phyloP scores from a whole-genome alignment of 2,888 invertebrate species.

The Acanthosepion esculentum region DNA sequence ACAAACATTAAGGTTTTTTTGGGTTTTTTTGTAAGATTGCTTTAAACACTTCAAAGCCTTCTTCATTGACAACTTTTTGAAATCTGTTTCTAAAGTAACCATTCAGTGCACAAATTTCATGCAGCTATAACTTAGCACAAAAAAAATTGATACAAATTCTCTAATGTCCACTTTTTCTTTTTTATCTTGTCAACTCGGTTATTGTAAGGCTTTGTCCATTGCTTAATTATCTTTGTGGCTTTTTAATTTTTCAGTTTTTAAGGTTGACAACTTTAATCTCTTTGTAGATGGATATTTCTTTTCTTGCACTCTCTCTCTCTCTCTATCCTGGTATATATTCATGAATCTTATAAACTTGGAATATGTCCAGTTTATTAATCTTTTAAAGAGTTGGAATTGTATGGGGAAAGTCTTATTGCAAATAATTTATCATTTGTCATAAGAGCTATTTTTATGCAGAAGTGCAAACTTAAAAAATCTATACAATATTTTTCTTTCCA shows the following conservation, averaged over 20 bases:
- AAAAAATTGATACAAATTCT: neutral
- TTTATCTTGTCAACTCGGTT: neutral
- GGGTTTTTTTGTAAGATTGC: neutral
- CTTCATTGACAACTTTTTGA: neutral
- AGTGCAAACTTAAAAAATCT: neutral
- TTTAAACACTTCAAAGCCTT: neutral
- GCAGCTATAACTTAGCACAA: neutral
- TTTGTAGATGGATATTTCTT: neutral
- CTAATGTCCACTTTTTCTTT: neutral
- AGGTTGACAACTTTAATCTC: neutral
- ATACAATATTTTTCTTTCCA: neutral
- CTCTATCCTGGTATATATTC: neutral
- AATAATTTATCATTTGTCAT: neutral
- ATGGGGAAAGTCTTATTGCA: neutral
- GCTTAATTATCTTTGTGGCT: neutral
- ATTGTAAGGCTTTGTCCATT: neutral
- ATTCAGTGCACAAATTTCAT: neutral
- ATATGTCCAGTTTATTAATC: neutral
- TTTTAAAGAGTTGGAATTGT: neutral
- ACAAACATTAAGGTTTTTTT: too few species aligned
- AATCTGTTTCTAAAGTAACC: neutral
- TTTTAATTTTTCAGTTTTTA: neutral
- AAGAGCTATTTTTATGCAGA: slow-evolving; percentile 23
- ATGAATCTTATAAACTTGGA: neutral
- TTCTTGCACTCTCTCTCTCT: too few species aligned